Percentiles rank a stretch among this genome's conserved stretches.
Conservation (phyloP, 1,140 invertebrate genomes). For the Atta texana region DNA sequence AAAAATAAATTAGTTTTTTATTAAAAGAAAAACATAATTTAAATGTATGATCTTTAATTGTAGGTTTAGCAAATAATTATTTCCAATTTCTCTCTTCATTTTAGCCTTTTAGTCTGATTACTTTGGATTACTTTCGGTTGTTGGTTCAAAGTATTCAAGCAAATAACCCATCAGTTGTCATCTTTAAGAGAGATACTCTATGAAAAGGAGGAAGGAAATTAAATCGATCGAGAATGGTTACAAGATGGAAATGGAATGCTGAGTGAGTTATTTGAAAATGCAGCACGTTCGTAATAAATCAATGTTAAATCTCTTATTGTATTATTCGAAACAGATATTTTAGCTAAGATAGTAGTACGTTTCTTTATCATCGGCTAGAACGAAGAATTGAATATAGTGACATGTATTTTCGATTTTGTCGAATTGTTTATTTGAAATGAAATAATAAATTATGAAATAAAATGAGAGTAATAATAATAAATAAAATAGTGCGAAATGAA, state of each 20-base stretch:
- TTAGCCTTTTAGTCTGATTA: constrained; percentile 38
- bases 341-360: not conserved
- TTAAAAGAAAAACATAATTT: not conserved
- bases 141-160: constrained; percentile 34
- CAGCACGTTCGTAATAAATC: constrained; percentile 39
- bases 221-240: constrained; percentile 51
- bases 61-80: constrained; percentile 1
- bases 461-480: not conserved
- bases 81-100: not conserved
- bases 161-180: constrained; percentile 69
- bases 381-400: not conserved
- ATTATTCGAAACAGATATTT: constrained; percentile 41
- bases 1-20: not conserved
- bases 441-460: not conserved
- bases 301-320: constrained; percentile 42
- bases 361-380: not conserved
- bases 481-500: constrained; percentile 1
- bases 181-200: constrained; percentile 51
- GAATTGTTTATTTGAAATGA: not conserved
- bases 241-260: not conserved
- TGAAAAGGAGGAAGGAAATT: constrained; percentile 57
- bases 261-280: constrained; percentile 26
- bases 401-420: not conserved
- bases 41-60: not conserved
- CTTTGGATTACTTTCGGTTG: constrained; percentile 28